A percentile compares a stretch with the other conserved stretches of the same genome.
Conservation (phyloP, 2,797 vertebrate genomes). For the Parambassis ranga region DNA sequence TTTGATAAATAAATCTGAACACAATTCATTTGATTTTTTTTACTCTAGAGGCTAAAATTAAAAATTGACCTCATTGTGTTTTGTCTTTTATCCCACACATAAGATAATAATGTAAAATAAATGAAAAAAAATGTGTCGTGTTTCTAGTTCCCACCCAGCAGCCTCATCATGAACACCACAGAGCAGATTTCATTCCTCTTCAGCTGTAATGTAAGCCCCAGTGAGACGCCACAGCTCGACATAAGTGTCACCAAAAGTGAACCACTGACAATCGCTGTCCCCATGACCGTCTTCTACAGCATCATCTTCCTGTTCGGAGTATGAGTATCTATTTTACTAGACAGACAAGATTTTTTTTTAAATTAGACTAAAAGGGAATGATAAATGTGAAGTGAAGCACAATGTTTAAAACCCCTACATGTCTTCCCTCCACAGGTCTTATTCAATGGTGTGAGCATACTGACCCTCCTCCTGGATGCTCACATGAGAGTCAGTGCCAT, state of each 20-base stretch:
- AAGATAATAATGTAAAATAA: no score
- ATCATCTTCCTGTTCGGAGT: conserved; percentile 79
- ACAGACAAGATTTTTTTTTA: not conserved
- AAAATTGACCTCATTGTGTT: not conserved
- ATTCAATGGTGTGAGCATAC: conserved; percentile 74
- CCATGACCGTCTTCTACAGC: conserved; percentile 81
- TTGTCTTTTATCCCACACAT: not conserved
- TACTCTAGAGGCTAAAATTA: not conserved
- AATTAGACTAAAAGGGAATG: not conserved
- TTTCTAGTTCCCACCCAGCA: not conserved
- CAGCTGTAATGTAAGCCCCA: conserved; percentile 72
- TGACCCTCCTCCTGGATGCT: conserved; percentile 74
- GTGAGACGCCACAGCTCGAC: conserved; percentile 67
- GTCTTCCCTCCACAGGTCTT: conserved; percentile 55
- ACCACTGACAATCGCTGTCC: conserved; percentile 73
- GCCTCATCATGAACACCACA: conserved; percentile 62
- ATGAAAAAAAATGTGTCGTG: not conserved
- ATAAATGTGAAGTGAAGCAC: not conserved
- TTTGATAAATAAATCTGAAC: not conserved
- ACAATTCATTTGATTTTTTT: not conserved
- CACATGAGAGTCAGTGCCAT: conserved; percentile 80
- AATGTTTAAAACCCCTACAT: not conserved
- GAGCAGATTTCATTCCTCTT: conserved; percentile 50
- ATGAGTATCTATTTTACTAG: conserved; percentile 4
- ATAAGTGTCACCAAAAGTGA: conserved; percentile 77